Evolutionary conservation across 2,113 vertebrate genomes (phyloP), one percentile per base, ranked within the genome.

Genomic region (Nycticebus coucang): DNA sequence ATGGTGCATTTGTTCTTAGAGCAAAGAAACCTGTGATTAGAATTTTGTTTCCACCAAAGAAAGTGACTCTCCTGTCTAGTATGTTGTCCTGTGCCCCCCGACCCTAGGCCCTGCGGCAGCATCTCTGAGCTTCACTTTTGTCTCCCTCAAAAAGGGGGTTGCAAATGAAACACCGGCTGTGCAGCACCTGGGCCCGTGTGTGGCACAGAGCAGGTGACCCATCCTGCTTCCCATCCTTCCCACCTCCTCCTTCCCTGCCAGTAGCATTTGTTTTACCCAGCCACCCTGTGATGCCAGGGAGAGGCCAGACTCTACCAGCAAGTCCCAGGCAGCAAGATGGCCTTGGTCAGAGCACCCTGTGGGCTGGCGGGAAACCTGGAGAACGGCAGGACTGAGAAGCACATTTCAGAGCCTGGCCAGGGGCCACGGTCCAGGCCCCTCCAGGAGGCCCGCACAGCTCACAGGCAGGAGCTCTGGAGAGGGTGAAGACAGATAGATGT

Each of bases 161-260:
- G 6, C 3, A 3, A n/a, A 1, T 4, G 45, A 53, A 14, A 17
- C 28, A 8, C 53, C 9, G 1, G 30, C 3, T 5, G 24, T 19
- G 12, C 5, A 0, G 24, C 4, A 0, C 45, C 30, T 41, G 24
- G n/a, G 37, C 19, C 0, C 1, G 6, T 21, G 24, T 4, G 1
- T 14, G 5, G 45, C 28, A 1, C n/a, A 0, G 0, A n/a, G 35
- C 30, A 1, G 45, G 28, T 1, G 17, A 50, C 4, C 1, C 28
- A 5, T 22, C 0, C 28, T n/a, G 7, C 26, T 1, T 1, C 5
- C 11, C 30, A 0, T 26, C 60, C 64, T 41, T 57, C 13, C 24
- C 18, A 2, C 18, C 30, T 21, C n/a, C 59, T 12, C 45, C 19
- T 45, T 2, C 33, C 45, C 59, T 1, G 5, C 3, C 1, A 0